Percentiles rank a stretch among this genome's conserved stretches.
Conservation (phyloP, 2,113 vertebrate genomes). For the Panurus biarmicus region DNA sequence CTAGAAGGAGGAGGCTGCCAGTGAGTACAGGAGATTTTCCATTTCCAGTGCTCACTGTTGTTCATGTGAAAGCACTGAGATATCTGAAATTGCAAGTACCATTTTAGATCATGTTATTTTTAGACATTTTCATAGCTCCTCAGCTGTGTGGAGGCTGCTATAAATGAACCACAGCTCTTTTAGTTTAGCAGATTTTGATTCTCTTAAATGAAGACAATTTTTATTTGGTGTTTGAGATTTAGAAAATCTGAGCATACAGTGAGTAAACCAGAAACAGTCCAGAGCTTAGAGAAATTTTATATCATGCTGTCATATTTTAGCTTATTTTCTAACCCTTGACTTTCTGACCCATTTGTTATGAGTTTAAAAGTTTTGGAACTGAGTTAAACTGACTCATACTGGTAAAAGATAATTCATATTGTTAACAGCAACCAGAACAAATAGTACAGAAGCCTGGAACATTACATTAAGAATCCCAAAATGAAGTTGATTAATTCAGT, state of each 20-base stretch:
- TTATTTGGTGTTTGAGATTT: not conserved
- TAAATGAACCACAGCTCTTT: not conserved
- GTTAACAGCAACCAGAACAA: not conserved
- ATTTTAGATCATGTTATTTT: not conserved
- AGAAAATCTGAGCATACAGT: not conserved
- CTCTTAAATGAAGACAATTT: not conserved
- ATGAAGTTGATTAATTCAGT: not conserved
- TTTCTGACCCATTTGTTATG: slow-evolving; percentile 21
- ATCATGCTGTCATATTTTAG: not conserved
- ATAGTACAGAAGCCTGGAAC: not conserved
- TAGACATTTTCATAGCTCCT: slow-evolving; percentile 5
- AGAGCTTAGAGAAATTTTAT: not conserved
- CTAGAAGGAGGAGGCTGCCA: not conserved
- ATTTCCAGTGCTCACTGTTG: not conserved
- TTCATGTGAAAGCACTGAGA: not conserved
- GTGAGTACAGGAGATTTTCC: not conserved
- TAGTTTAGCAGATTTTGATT: not conserved
- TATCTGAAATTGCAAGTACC: not conserved
- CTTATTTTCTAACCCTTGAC: not conserved
- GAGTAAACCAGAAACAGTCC: not conserved
- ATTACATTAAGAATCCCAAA: slow-evolving; percentile 3
- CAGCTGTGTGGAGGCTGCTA: not conserved
- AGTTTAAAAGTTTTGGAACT: slow-evolving; percentile 17
- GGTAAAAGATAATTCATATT: slow-evolving; percentile 1
- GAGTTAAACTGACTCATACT: not conserved